phyloP scores from a whole-genome alignment of 2,888 invertebrate species.

The Tineola bisselliella region DNA sequence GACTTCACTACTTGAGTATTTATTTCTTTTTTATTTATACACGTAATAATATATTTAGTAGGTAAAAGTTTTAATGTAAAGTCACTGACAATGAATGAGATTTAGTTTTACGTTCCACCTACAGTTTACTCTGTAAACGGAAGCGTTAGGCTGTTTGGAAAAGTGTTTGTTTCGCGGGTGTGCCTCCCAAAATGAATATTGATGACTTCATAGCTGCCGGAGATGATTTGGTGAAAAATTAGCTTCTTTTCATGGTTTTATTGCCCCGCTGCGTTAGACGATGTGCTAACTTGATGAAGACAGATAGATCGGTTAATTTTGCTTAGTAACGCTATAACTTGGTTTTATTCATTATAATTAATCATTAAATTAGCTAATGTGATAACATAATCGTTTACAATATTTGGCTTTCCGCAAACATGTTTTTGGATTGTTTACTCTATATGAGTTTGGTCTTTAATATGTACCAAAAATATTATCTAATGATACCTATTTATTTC shows the following conservation, averaged over 20 bases:
- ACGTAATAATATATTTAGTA: no score
- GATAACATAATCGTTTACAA: background rate
- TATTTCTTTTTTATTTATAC: background rate
- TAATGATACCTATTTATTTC: background rate
- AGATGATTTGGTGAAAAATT: constrained; percentile 67
- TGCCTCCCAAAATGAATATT: constrained; percentile 64
- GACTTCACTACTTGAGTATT: background rate
- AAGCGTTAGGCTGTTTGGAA: background rate
- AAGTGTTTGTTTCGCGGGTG: constrained; percentile 54
- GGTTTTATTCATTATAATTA: constrained; percentile 33
- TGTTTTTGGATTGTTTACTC: no score
- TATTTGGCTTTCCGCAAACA: background rate
- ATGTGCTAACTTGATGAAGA: constrained; percentile 52
- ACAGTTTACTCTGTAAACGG: constrained; percentile 3
- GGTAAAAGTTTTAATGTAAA: background rate
- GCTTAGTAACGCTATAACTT: constrained; percentile 47
- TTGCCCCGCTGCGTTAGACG: constrained; percentile 47
- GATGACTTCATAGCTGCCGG: constrained; percentile 62
- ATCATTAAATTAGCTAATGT: constrained; percentile 16
- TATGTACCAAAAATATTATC: no score
- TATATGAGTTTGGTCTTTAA: no score
- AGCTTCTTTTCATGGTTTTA: constrained; percentile 66
- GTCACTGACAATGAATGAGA: background rate
- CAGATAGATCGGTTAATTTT: constrained; percentile 62
- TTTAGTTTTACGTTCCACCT: background rate